A percentile compares a stretch with the other conserved stretches of the same genome.
Conservation (phyloP, 2,113 vertebrate species). For the Brevimyrus niger region DNA sequence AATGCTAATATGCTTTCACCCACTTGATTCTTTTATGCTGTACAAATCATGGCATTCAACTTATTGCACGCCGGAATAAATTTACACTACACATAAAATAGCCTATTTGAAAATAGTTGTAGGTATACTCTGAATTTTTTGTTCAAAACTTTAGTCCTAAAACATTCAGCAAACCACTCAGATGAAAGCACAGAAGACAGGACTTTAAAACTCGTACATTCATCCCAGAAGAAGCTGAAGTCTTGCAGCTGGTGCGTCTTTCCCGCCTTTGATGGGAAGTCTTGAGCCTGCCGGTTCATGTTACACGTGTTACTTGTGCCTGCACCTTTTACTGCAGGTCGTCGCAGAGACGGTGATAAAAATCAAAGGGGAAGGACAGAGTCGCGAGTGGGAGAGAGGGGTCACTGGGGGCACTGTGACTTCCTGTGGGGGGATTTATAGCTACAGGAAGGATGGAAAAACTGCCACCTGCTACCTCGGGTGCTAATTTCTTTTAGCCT, state of each 20-base stretch:
- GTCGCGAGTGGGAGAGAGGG: background rate
- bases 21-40: background rate
- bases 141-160: background rate
- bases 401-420: background rate
- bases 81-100: background rate
- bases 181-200: background rate
- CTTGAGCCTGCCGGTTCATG: constrained; percentile 38
- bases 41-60: constrained; percentile 15
- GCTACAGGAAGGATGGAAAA: constrained; percentile 29
- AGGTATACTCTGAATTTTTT: background rate
- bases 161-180: background rate
- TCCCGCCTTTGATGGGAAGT: constrained; percentile 9
- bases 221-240: background rate
- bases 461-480: constrained; percentile 44
- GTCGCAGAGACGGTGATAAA: constrained; percentile 52
- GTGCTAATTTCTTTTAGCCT: constrained; percentile 34
- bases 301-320: constrained; percentile 50
- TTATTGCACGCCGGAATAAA: background rate
- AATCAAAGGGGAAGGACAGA: constrained; percentile 20
- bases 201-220: background rate
- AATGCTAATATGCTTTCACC: background rate
- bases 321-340: constrained; percentile 54
- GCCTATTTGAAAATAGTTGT: background rate
- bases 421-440: constrained; percentile 19
- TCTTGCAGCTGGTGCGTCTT: background rate